Conservation (phyloP, 2,113 vertebrate species). For the Oryzias celebensis region DNA sequence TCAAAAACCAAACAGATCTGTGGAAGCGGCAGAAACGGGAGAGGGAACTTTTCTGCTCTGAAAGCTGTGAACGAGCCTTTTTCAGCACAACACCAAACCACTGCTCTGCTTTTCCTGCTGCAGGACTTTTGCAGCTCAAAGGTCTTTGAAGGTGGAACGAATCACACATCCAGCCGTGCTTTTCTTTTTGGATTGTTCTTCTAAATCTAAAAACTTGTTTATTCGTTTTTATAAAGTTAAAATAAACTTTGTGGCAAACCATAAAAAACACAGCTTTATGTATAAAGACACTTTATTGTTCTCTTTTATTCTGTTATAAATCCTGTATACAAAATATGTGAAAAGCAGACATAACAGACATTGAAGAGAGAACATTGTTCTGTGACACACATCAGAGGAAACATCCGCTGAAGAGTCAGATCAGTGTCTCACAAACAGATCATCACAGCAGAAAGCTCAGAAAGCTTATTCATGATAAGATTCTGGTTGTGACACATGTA, state of each 20-base stretch:
- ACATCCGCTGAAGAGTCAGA: constrained; percentile 1
- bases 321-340: constrained; percentile 2
- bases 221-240: no score
- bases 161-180: not conserved
- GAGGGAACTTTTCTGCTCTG: no score
- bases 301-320: constrained; percentile 10
- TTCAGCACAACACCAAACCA: no score
- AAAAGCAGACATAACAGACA: not conserved
- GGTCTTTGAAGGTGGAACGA: not conserved
- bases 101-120: not conserved
- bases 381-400: constrained; percentile 2
- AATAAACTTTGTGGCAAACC: no score
- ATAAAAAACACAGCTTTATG: not conserved
- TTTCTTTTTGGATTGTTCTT: not conserved
- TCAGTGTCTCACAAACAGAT: not conserved
- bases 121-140: not conserved
- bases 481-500: constrained; percentile 10
- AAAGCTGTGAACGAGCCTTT: no score
- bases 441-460: constrained; percentile 7
- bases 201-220: no score
- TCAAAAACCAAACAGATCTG: no score
- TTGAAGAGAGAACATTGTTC: constrained; percentile 7
- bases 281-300: constrained; percentile 20
- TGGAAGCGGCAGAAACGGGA: no score
- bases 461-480: constrained; percentile 8